Evolutionary conservation across 2,113 vertebrate species (phyloP).

Genomic region (Ceyx margarethae): DNA sequence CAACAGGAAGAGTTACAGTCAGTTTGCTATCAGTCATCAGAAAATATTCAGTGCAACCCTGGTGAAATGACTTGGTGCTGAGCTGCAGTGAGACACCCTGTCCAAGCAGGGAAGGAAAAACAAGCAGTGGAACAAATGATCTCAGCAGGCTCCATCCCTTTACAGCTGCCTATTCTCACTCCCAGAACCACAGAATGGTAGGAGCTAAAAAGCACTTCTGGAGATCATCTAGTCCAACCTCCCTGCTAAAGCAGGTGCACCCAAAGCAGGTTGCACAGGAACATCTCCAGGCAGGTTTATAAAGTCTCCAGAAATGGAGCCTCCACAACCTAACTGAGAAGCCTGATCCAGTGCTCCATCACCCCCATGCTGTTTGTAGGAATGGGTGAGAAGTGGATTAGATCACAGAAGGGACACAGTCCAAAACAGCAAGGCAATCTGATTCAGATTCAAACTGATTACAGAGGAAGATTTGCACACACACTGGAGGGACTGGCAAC

Average conservation of each 20-base stretch:
- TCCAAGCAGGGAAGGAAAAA: neutral
- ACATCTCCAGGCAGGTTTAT: neutral
- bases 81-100: neutral
- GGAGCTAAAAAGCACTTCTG: neutral
- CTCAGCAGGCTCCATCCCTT: neutral
- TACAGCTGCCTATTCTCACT: neutral
- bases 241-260: neutral
- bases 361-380: rapidly evolving
- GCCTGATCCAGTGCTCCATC: neutral
- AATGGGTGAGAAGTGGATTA: neutral
- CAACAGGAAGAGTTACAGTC: neutral
- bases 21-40: neutral
- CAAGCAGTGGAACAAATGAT: neutral
- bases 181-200: neutral
- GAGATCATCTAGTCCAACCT: neutral
- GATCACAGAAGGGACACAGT: neutral
- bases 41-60: neutral
- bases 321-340: neutral
- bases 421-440: neutral
- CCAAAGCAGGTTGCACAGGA: neutral
- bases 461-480: rapidly evolving
- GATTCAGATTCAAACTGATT: neutral
- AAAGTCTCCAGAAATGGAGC: neutral
- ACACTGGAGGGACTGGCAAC: neutral
- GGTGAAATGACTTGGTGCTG: neutral